Base-by-base conservation (phyloP, 2,113 vertebrate species). In the Clarias gariepinus region DNA sequence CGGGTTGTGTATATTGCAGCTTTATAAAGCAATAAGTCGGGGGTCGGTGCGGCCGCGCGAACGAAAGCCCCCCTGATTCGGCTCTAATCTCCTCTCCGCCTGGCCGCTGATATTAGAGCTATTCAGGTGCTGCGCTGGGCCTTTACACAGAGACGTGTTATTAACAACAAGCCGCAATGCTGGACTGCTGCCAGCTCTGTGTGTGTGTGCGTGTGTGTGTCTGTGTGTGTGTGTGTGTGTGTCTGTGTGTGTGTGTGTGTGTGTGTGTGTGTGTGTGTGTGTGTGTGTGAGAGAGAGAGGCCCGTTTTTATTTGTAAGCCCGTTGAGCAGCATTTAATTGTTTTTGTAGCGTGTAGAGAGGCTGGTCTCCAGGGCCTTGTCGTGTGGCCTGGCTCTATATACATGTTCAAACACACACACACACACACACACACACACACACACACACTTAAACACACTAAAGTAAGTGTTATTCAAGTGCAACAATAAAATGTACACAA, bases 181-280 rank as follows among this genome's bases (percentile, higher is more conserved):
- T 83, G 82, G 78, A 84, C 12, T 25, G 28, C 41, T 52, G 85
- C 87, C 85, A 81, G 82, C 57, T 53, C 74, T 30, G 86, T 90
- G 89, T 91, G 90, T 66, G 79, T 88, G 79, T 92, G 91, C 90
- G 89, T 90, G 87, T 89, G 90, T 91, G 90, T 90, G 86, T 86
- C 88, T 82, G 77, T n/a, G 36, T 86, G 84, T 33, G 28, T 53
- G 25, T 23, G 3, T n/a, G n/a, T n/a, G n/a, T n/a, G n/a, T n/a
- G n/a, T n/a, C n/a, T n/a, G n/a, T n/a, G n/a, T n/a, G n/a, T n/a
- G n/a, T n/a, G 74, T 28, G 33, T 88, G 85, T 55, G 23, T 66
- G 79, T 88, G 79, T 92, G 91, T 90, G 89, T 90, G 87, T 89
- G 90, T 91, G 90, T 90, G 86, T 86, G 89, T 82, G 77, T n/a